Evolutionary conservation across 2,888 invertebrate genomes (phyloP).

Genomic region (Drosophila cognata): DNA sequence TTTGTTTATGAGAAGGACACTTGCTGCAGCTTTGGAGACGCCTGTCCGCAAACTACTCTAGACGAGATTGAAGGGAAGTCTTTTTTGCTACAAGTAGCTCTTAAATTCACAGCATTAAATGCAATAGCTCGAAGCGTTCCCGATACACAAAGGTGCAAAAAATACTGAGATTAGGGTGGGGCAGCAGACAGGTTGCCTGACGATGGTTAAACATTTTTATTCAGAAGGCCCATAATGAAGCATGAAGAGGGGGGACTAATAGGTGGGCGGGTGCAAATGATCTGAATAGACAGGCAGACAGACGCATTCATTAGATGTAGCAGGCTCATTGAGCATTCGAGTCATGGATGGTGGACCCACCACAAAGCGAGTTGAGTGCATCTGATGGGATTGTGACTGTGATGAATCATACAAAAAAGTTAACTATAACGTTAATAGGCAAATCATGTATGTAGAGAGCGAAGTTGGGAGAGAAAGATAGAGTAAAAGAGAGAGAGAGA

Average conservation of each 20-base stretch:
- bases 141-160: constrained; percentile 39
- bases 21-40: not conserved
- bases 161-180: not conserved
- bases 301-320: constrained; percentile 66
- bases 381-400: constrained; percentile 26
- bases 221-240: constrained; percentile 67
- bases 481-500: not conserved
- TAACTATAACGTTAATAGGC: constrained; percentile 69
- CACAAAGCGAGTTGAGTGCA: constrained; percentile 41
- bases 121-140: constrained; percentile 47
- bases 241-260: constrained; percentile 49
- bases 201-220: constrained; percentile 36
- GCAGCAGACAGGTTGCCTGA: constrained; percentile 23
- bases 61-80: constrained; percentile 3
- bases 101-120: constrained; percentile 33
- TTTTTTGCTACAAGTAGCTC: not conserved
- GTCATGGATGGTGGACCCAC: constrained; percentile 43
- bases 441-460: constrained; percentile 61
- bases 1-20: constrained; percentile 46
- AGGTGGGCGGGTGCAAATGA: not conserved
- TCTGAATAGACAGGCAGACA: constrained; percentile 7
- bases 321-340: constrained; percentile 57
- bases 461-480: not conserved
- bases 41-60: constrained; percentile 7
- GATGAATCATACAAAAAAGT: constrained; percentile 62